Conservation (phyloP, 2,797 vertebrate species). For the Scolopax rusticola region DNA sequence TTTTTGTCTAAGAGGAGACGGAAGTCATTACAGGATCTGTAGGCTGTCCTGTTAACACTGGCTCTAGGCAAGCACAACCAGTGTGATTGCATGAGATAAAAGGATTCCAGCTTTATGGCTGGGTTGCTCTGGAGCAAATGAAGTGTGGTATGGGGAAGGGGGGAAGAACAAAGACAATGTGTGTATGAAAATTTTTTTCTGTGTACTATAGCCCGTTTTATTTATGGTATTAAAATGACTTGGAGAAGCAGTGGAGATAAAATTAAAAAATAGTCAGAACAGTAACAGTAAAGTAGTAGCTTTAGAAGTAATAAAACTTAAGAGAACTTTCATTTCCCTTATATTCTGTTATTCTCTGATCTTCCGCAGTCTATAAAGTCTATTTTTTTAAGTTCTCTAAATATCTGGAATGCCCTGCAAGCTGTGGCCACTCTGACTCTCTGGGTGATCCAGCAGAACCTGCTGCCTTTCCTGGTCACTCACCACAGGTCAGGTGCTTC, state of each 20-base stretch:
- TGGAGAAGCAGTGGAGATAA: background rate
- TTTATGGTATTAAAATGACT: background rate
- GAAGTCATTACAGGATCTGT: background rate
- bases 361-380: background rate
- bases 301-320: background rate
- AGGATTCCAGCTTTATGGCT: background rate
- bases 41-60: background rate
- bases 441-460: background rate
- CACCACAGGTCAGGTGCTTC: background rate
- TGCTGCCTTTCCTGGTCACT: background rate
- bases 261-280: background rate
- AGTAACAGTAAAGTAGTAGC: background rate
- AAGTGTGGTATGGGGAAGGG: background rate
- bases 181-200: background rate
- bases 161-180: background rate
- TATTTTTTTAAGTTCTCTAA: background rate
- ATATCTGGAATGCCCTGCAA: background rate
- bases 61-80: background rate
- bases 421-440: background rate
- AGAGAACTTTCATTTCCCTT: background rate
- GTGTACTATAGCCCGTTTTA: background rate
- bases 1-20: background rate
- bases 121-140: background rate
- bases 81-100: conserved; percentile 14
- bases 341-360: background rate